Percentiles rank a stretch among this genome's conserved stretches.
These are phyloP conservation scores for Nudaria mundana DNA, from an alignment of 2,888 invertebrate genomes.

Conservation along the genomic window DNA sequence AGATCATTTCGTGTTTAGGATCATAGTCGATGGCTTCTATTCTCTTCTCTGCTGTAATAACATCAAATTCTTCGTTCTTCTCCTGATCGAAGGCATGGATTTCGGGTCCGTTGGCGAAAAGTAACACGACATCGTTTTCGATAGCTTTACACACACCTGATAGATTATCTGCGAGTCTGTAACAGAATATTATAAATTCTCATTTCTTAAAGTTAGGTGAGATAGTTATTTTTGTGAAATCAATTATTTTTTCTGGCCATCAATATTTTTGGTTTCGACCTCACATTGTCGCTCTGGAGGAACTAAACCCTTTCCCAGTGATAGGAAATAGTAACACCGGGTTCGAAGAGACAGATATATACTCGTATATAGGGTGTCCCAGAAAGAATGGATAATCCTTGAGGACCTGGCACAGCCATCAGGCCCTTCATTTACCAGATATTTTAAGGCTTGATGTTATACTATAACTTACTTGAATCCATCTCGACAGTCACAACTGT, in stretches of 20 bases:
- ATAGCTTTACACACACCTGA: slow-evolving; percentile 92
- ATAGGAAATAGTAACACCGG: no score
- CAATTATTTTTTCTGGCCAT: no score
- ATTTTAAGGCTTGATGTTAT: no score
- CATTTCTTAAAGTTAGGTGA: not conserved
- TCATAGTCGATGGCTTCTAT: slow-evolving; percentile 96
- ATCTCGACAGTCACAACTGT: slow-evolving; percentile 92
- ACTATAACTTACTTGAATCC: slow-evolving; percentile 86
- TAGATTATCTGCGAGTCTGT: slow-evolving; percentile 84
- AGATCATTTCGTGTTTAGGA: slow-evolving; percentile 90
- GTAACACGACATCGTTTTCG: slow-evolving; percentile 84
- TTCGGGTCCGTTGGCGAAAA: slow-evolving; percentile 93
- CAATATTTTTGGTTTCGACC: no score
- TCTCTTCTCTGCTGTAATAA: slow-evolving; percentile 92
- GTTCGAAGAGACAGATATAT: no score
- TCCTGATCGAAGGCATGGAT: slow-evolving; percentile 87
- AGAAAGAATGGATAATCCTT: no score
- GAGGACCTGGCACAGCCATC: no score
- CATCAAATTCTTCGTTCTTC: slow-evolving; percentile 86
- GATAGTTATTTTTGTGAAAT: not conserved
- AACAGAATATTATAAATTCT: slow-evolving; percentile 4
- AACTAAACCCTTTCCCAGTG: no score
- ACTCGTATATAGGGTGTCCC: no score
- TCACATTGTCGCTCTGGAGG: no score
- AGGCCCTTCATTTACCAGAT: no score